phyloP scores from a whole-genome alignment of 2,113 vertebrate species.

The Bagarius yarrelli region DNA sequence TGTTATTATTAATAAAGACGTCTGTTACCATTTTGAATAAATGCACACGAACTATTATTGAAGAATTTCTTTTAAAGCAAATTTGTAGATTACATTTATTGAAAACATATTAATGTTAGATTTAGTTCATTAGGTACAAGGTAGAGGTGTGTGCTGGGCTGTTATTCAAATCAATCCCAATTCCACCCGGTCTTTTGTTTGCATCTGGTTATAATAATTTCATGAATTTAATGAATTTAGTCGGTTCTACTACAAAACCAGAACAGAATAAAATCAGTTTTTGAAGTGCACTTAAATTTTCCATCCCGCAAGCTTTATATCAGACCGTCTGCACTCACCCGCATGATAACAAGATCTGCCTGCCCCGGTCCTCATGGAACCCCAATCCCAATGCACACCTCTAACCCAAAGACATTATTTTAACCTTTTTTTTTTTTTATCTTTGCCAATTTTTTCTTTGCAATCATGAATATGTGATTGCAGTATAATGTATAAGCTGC shows the following conservation, averaged over 20 bases:
- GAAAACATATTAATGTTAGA: not conserved
- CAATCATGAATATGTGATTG: not conserved
- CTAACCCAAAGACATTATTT: not conserved
- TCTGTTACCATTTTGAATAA: no score
- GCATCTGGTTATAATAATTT: not conserved
- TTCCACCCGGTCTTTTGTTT: not conserved
- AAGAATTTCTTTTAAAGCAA: no score
- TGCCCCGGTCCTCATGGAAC: not conserved
- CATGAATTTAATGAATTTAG: not conserved
- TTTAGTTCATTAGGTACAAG: not conserved
- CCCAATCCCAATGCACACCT: not conserved
- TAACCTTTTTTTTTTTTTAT: not conserved
- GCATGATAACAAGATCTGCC: not conserved
- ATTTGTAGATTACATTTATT: no score
- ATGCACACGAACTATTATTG: no score
- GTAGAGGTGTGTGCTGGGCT: slow-evolving; percentile 2
- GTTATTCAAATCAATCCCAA: not conserved
- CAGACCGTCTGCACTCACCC: not conserved
- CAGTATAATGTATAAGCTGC: not conserved
- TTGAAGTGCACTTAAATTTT: no score
- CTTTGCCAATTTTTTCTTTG: not conserved
- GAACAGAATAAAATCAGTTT: not conserved
- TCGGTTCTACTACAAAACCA: not conserved
- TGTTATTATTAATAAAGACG: no score
- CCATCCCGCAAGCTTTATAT: not conserved